Percentiles rank a stretch among this genome's conserved stretches.
Conservation (phyloP, 2,113 vertebrate genomes). For the Oryctolagus cuniculus region mOryCun1.1 NC_091433.1:146764001-146764500, state of each 20-base stretch:
- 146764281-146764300: conserved; percentile 26
- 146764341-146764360: neutral
- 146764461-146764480: neutral
- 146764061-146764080: neutral
- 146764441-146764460: neutral
- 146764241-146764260: conserved; percentile 2
- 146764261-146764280: conserved; percentile 42
- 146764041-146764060: conserved; percentile 28
- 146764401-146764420: neutral
- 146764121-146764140: neutral
- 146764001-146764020: neutral
- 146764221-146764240: neutral
- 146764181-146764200: neutral
- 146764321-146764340: conserved; percentile 12
- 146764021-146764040: neutral
- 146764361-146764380: conserved; percentile 34
- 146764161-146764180: conserved; percentile 24
- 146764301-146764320: neutral
- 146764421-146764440: neutral
- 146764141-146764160: neutral
- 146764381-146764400: neutral
- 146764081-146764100: conserved; percentile 40
- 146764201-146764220: neutral
- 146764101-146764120: neutral
- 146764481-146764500: neutral